These are phyloP conservation scores for Anthoscopus minutus DNA, from an alignment of 2,113 vertebrate species.

Conservation along the genomic window DNA sequence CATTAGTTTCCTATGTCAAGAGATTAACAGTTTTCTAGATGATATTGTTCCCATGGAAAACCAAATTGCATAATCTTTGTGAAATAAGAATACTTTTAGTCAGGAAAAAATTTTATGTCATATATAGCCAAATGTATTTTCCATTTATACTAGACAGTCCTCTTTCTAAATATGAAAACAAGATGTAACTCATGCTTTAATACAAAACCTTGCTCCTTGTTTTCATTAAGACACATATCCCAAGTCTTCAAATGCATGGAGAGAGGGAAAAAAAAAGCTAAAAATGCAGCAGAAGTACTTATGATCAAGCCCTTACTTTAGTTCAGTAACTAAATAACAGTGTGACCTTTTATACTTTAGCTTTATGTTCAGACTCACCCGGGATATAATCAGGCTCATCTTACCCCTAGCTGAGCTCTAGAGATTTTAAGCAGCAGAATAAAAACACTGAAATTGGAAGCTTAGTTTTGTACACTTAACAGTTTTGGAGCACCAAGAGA, in stretches of 20 bases:
- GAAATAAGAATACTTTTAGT: neutral
- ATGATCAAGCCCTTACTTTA: neutral
- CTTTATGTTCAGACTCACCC: neutral
- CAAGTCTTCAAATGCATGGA: neutral
- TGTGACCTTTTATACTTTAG: neutral
- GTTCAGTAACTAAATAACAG: too few species aligned
- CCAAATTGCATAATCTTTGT: neutral
- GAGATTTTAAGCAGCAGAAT: neutral
- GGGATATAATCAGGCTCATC: neutral
- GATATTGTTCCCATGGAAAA: neutral
- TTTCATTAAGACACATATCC: neutral
- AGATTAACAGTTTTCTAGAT: neutral
- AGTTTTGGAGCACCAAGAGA: neutral
- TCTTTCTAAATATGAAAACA: neutral
- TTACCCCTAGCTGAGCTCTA: neutral
- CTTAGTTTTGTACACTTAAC: neutral
- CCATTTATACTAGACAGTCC: neutral
- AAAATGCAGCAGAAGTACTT: neutral
- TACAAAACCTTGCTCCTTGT: neutral
- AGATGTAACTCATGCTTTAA: neutral
- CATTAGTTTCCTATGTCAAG: neutral
- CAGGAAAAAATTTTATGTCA: neutral
- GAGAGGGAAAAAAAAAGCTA: accelerated
- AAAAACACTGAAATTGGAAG: neutral
- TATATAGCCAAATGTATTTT: neutral